A percentile compares a stretch with the other conserved stretches of the same genome.
phyloP scores from a whole-genome alignment of 2,888 invertebrate genomes.

The Amorpha juglandis region DNA sequence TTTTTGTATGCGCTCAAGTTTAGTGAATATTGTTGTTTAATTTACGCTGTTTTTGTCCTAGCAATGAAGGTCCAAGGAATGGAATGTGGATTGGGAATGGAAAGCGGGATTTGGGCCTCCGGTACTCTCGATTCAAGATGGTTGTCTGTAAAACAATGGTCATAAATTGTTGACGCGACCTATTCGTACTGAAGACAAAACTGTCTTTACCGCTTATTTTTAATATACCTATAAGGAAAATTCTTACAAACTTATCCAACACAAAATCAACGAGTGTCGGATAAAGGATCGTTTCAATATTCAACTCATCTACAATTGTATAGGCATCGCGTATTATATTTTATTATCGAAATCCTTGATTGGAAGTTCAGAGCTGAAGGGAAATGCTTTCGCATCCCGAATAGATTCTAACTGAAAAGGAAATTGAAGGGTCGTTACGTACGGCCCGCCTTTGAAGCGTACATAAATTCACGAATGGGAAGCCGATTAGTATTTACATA shows the following conservation, averaged over 20 bases:
- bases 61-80: too few relatives aligned
- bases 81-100: too few relatives aligned
- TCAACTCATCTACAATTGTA: conserved; percentile 63
- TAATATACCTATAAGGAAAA: not conserved
- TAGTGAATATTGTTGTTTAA: not conserved
- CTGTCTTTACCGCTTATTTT: not conserved
- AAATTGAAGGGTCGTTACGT: conserved; percentile 79
- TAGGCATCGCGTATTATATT: conserved; percentile 46
- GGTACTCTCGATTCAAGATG: too few relatives aligned
- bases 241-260: not conserved
- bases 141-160: too few relatives aligned
- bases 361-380: conserved; percentile 62
- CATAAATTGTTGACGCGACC: too few relatives aligned
- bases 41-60: not conserved
- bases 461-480: conserved; percentile 70
- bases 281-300: conserved; percentile 62
- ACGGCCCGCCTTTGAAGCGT: conserved; percentile 57
- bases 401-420: conserved; percentile 75
- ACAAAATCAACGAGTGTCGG: conserved; percentile 32
- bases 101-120: too few relatives aligned
- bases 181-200: too few relatives aligned
- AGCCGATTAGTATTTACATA: conserved; percentile 30
- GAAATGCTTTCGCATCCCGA: conserved; percentile 73
- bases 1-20: not conserved
- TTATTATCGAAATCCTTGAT: conserved; percentile 66